Evolutionary conservation across 2,797 vertebrate species (phyloP), one percentile per base, ranked within the genome.

Genomic region (Austrolebias charrua): DNA sequence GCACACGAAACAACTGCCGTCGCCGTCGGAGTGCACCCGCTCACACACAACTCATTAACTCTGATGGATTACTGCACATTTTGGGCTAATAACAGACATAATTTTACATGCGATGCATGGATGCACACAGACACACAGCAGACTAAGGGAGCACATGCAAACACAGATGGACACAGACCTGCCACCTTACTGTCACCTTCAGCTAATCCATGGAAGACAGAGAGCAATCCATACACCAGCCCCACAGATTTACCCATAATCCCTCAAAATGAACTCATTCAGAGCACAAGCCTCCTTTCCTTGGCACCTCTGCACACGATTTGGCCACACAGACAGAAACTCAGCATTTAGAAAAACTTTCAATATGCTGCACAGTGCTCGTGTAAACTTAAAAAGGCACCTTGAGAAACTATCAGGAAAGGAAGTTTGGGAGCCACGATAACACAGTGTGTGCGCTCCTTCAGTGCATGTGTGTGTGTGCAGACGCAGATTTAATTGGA

Each of bases 261-360:
- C 88, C 86, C 66, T 63, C 67, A 61, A 83, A 90, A 88, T 90
- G 80, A 87, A 90, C 82, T 83, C 68, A 85, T 89, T 87, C 80
- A 66, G 69, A 83, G 67, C 59, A 54, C 59, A 72, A 55, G 71
- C 62, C 66, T 56, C 43, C 63, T 49, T 71, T 1, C 58, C 48
- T 62, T 29, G 2, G 38, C 52, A 69, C 59, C 59, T 60, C 61
- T 31, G 52, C 16, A 35, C 58, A 67, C 75, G 66, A 63, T 55
- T 38, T 56, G 63, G 50, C 51, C n/a, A 18, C 7, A 52, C 35
- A 48, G 20, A 24, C 33, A 46, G 19, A 51, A 0, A 46, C 52
- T n/a, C 44, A 49, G 43, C 45, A 59, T 50, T 52, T 24, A 48
- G 51, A 73, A 64, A 55, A 60, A 61, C 46, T 51, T 47, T 50